Percentiles rank a stretch among this genome's conserved stretches.
phyloP scores from a whole-genome alignment of 2,888 invertebrate genomes.

The Drosophila macrospina region DNA sequence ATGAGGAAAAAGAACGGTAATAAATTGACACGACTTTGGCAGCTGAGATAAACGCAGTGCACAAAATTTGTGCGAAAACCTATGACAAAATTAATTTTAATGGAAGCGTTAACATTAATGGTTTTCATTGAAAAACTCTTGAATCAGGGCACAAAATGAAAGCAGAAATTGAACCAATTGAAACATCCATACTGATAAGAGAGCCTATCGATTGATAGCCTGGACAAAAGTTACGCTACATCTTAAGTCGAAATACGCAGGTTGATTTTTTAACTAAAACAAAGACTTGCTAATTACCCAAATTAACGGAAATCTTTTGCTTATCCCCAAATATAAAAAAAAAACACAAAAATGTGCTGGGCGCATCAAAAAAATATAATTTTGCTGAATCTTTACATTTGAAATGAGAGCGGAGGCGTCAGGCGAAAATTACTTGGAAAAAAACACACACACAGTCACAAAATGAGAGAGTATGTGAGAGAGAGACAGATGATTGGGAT shows the following conservation, averaged over 20 bases:
- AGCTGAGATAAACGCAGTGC: slow-evolving; percentile 14
- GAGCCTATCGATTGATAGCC: neutral
- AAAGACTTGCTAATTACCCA: slow-evolving; percentile 57
- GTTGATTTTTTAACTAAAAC: neutral
- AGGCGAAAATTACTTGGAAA: slow-evolving; percentile 53
- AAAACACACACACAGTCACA: slow-evolving; percentile 18
- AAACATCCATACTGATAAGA: slow-evolving; percentile 7
- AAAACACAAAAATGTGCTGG: slow-evolving; percentile 32
- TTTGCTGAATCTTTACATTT: slow-evolving; percentile 41
- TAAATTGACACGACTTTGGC: slow-evolving; percentile 24
- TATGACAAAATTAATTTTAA: slow-evolving; percentile 43
- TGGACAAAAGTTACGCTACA: neutral
- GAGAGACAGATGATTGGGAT: slow-evolving; percentile 36
- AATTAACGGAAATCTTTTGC: slow-evolving; percentile 66
- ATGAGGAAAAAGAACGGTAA: slow-evolving; percentile 1
- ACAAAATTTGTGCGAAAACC: slow-evolving; percentile 36
- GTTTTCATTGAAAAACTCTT: slow-evolving; percentile 32
- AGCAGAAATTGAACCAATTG: neutral
- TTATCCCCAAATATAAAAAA: slow-evolving; percentile 21
- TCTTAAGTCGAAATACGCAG: slow-evolving; percentile 23
- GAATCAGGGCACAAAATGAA: slow-evolving; percentile 13
- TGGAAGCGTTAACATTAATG: slow-evolving; percentile 26
- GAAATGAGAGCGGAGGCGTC: slow-evolving; percentile 44
- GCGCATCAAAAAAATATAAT: slow-evolving; percentile 10
- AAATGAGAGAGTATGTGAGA: slow-evolving; percentile 6